A percentile compares a stretch with the other conserved stretches of the same genome.
Conservation (phyloP, 2,888 invertebrate species). For the Sialis lutaria region DNA sequence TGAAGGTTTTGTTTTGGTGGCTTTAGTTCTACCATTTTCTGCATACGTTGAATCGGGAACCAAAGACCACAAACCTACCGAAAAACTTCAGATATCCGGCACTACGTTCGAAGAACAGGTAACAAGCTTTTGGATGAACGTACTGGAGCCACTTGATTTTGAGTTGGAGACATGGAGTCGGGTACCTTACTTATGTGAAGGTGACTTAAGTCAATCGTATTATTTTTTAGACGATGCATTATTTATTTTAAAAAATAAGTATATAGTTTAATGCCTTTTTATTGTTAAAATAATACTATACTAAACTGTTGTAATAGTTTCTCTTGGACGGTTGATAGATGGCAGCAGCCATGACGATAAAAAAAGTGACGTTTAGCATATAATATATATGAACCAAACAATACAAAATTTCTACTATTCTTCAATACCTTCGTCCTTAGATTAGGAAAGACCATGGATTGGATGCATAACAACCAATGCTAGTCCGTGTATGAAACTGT, state of each 20-base stretch:
- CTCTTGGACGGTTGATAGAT: too few species aligned
- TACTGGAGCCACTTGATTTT: constrained; percentile 50
- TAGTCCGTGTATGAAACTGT: too few species aligned
- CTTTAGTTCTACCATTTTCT: constrained; percentile 82
- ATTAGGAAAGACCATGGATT: too few species aligned
- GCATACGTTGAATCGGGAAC: constrained; percentile 84
- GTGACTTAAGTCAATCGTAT: constrained; percentile 78
- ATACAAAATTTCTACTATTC: too few species aligned
- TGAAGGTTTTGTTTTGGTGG: constrained; percentile 64
- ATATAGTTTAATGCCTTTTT: too few species aligned
- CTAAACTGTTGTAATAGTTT: too few species aligned
- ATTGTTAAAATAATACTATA: too few species aligned
- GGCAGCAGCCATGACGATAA: too few species aligned
- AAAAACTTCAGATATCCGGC: constrained; percentile 49
- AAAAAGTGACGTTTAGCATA: too few species aligned
- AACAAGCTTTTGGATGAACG: constrained; percentile 41
- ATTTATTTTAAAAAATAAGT: constrained; percentile 50
- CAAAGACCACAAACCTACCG: constrained; percentile 48
- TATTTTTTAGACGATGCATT: constrained; percentile 85
- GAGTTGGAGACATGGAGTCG: constrained; percentile 70
- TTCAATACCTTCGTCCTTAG: too few species aligned
- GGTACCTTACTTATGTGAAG: constrained; percentile 93
- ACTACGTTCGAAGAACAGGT: constrained; percentile 65
- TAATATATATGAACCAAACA: too few species aligned
- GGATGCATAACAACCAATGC: too few species aligned